Evolutionary conservation across 2,888 invertebrate species (phyloP), one percentile per base, ranked within the genome.

Genomic region (Hemistola chrysoprasaria): DNA sequence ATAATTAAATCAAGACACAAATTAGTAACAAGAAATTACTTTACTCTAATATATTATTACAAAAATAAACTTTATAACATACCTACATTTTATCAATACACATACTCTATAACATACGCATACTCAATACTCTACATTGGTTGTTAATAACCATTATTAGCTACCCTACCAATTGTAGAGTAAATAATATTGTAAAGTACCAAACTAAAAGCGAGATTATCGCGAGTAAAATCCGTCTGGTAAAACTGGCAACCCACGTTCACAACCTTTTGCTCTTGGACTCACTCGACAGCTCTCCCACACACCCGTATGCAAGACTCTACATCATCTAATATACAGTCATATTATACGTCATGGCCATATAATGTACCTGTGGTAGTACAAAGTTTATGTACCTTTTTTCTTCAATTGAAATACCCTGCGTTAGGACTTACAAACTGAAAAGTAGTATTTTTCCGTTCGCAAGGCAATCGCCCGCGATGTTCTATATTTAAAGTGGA

Each of bases 241-340:
- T 47, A 47, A 41, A 40, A 31, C 30, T 64, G 62, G 77, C 69
- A 79, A 78, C 74, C 54, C 70, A 59, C 61, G 66, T 63, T 71
- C 71, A 69, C 74, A 81, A 78, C 73, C 74, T 77, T 73, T 78
- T 74, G 76, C 74, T 78, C 71, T 74, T 71, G 71, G 70, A 62
- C 71, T 59, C 72, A 68, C 74, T 71, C 76, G 70, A 66, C 74
- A 63, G 71, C 75, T 75, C 76, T 74, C 69, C 63, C 56, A 68
- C 61, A 68, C 76, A 73, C 69, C 63, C 56, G 67, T 60, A 68
- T 62, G 70, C 63, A 62, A 53, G 53, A 58, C 61, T 53, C 56
- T 22, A 43, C 31, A 40, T 34, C 16, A 16, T 16, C 16, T 16
- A 4, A 16, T 16, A 16, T 16, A 16, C 3, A 4, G 16, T 16